Percentiles rank a stretch among this genome's conserved stretches.
phyloP scores from a whole-genome alignment of 2,888 invertebrate genomes.

The Metalampra italica region DNA sequence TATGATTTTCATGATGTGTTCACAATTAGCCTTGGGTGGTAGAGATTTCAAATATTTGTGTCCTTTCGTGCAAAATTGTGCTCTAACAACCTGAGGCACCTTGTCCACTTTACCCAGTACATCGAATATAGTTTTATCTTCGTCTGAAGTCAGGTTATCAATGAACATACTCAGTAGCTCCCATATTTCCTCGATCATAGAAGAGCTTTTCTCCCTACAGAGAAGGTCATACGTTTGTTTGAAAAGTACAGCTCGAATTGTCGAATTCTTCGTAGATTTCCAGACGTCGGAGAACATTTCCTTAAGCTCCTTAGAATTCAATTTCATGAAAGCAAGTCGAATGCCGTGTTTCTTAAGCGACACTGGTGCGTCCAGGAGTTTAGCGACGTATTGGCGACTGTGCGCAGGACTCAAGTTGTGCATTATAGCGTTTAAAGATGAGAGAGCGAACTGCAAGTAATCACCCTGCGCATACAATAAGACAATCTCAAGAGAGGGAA shows the following conservation, averaged over 20 bases:
- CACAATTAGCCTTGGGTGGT: constrained; percentile 24
- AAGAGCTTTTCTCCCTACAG: constrained; percentile 27
- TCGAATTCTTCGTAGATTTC: constrained; percentile 37
- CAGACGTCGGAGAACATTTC: constrained; percentile 33
- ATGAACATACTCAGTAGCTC: constrained; percentile 23
- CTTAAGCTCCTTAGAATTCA: constrained; percentile 32
- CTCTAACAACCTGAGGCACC: constrained; percentile 27
- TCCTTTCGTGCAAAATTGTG: constrained; percentile 35
- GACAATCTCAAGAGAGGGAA: constrained; percentile 33
- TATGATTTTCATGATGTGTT: constrained; percentile 19
- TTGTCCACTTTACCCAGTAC: constrained; percentile 24
- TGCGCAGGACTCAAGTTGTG: constrained; percentile 34
- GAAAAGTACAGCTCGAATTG: constrained; percentile 39
- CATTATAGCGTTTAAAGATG: constrained; percentile 46
- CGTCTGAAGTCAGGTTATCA: constrained; percentile 33
- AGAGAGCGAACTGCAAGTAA: constrained; percentile 49
- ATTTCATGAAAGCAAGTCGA: constrained; percentile 32
- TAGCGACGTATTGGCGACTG: constrained; percentile 28
- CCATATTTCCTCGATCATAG: constrained; percentile 31
- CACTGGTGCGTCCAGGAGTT: constrained; percentile 37
- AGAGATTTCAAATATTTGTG: constrained; percentile 32
- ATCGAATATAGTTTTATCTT: constrained; percentile 36
- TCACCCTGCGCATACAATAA: constrained; percentile 55
- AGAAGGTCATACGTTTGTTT: constrained; percentile 30
- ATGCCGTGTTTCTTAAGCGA: constrained; percentile 49